Evolutionary conservation across 2,797 vertebrate species (phyloP), one percentile per base, ranked within the genome.

Genomic region (Rachycentron canadum): DNA sequence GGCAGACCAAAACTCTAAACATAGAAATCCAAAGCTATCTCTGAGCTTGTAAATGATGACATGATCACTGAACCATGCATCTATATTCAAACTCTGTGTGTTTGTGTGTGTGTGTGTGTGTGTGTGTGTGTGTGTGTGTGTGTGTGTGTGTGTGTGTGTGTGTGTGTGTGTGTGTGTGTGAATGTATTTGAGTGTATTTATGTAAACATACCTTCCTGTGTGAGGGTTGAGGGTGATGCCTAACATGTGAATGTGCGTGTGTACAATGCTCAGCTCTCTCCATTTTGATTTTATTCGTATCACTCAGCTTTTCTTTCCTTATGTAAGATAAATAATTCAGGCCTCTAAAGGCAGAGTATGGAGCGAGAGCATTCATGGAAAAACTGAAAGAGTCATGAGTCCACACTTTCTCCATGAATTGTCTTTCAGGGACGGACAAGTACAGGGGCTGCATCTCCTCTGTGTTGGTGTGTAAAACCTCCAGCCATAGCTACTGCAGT

Each of bases 281-380:
- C 60, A 65, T 78, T 90, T 57, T 56, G 10, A 77, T 78, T 73
- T 69, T 86, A 59, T 74, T 69, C 55, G 66, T 62, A 66, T 87
- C 66, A 53, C 36, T 72, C 49, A 56, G 76, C 56, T 17, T 86
- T 88, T 77, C 53, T 77, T 78, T 78, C 59, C 65, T 82, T 57
- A 32, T 87, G 83, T 65, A 60, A 67, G 69, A 89, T 90, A 76
- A 90, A 91, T 90, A 86, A 89, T 91, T 88, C 70, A 92, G 62
- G 26, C 63, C 13, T 74, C 63, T 60, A 62, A 60, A 79, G 76
- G 62, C 71, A 40, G 28, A 55, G 43, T 76, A 75, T 3, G 23
- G 64, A 71, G 73, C n/a, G 60, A 40, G 59, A 84, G 76, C 73
- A 65, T 75, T 77, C 63, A 43, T 61, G 50, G 60, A 26, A 59